Evolutionary conservation across 2,113 vertebrate species (phyloP).

Genomic region (Hemibagrus wyckioides): DNA sequence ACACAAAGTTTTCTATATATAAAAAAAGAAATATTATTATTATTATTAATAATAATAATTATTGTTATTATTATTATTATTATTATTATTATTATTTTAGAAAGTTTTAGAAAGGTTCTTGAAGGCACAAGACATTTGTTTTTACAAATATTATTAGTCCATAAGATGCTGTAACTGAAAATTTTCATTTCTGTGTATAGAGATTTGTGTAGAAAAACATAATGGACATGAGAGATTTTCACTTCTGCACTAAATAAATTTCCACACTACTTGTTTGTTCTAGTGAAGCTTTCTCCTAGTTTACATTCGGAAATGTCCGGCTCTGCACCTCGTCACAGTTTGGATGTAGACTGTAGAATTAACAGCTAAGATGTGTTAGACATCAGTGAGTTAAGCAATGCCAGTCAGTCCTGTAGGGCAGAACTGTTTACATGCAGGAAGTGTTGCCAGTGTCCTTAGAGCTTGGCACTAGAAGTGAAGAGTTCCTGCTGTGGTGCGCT

Average conservation of each 20-base stretch:
- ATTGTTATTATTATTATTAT: background rate
- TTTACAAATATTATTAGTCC: background rate
- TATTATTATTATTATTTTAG: background rate
- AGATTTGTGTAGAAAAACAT: background rate
- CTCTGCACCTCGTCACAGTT: background rate
- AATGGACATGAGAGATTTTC: background rate
- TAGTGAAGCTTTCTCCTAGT: background rate
- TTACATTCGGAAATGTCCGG: background rate
- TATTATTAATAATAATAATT: background rate
- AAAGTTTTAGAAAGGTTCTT: background rate
- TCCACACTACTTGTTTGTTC: background rate
- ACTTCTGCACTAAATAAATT: background rate
- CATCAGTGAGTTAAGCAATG: constrained; percentile 39
- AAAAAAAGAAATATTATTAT: no score
- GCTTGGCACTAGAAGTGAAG: constrained; percentile 51
- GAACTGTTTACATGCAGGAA: constrained; percentile 60
- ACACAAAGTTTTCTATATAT: no score
- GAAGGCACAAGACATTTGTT: background rate
- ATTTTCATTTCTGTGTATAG: no score
- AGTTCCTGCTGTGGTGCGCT: constrained; percentile 68
- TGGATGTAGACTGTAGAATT: background rate
- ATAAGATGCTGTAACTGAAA: background rate
- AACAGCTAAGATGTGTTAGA: constrained; percentile 33
- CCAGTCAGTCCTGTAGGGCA: constrained; percentile 29
- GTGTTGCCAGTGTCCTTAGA: constrained; percentile 56